phyloP scores from a whole-genome alignment of 2,888 invertebrate genomes.

The Siphlonurus alternatus region DNA sequence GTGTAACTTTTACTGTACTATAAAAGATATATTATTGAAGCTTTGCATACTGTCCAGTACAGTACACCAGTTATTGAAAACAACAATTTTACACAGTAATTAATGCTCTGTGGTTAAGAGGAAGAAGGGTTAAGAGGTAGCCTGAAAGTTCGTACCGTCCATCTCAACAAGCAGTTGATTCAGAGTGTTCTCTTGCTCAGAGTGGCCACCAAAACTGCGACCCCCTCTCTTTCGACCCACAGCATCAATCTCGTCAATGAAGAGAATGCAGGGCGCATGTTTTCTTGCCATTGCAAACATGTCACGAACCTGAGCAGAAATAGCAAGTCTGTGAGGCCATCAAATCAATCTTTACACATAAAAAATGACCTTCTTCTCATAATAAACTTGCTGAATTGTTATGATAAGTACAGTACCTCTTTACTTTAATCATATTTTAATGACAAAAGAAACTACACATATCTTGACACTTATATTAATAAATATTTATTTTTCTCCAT shows the following conservation, averaged over 20 bases:
- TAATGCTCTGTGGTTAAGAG: background rate
- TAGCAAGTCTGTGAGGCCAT: too few species aligned
- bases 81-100: background rate
- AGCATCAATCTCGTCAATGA: slow-evolving; percentile 99
- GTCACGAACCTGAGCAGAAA: slow-evolving; percentile 62
- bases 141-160: slow-evolving; percentile 54
- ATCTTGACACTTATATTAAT: too few species aligned
- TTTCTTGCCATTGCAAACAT: slow-evolving; percentile 96
- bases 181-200: slow-evolving; percentile 95
- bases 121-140: too few species aligned
- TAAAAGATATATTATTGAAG: too few species aligned
- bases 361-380: too few species aligned
- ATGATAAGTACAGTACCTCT: too few species aligned
- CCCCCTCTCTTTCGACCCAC: slow-evolving; percentile 90
- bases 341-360: too few species aligned
- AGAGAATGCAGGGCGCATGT: slow-evolving; percentile 95
- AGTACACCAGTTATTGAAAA: background rate
- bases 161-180: slow-evolving; percentile 99
- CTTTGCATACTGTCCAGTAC: background rate
- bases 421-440: too few species aligned
- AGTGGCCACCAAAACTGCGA: slow-evolving; percentile 85
- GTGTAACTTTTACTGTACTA: too few species aligned
- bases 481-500: too few species aligned
- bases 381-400: too few species aligned
- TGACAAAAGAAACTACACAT: too few species aligned